Base-by-base conservation (phyloP, 2,797 vertebrate genomes). In the Mus minutoides region DNA sequence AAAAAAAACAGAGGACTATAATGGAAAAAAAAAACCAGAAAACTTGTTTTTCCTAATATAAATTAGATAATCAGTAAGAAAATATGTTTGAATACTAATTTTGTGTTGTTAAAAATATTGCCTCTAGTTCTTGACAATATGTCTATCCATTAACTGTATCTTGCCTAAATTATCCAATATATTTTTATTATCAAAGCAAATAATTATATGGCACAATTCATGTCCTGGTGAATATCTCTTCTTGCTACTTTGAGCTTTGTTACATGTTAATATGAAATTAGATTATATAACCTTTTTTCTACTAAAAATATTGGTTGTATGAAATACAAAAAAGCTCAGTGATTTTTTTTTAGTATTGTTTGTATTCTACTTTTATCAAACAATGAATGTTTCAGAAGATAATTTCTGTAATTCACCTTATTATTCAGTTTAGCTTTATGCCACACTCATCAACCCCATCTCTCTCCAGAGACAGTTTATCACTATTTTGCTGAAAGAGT, bases 401-500 rank as follows among this genome's bases (percentile, higher is more conserved):
- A 1, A 88, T 37, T 92, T 94, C 17, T 52, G 6, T 67, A 85
- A 8, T 46, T 60, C 62, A 17, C 8, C 16, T 90, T 85, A 94
- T 94, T 94, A 54, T 67, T 87, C 26, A 75, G 19, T 17, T 75
- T 88, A 85, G n/a, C 8, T 16, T 91, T 56, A n/a, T 2, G 0
- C 0, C 56, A 21, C 6, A 34, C 4, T 91, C n/a, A 90, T 77
- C 19, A 94, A 14, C 43, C 90, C 14, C 2, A 73, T 82, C 10
- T 26, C 40, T 94, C 94, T 60, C 88, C 13, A 64, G 95, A 77
- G 94, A 91, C 43, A 49, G 40, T 64, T 78, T 87, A 84, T 86
- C n/a, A 79, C 21, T 58, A 7, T 26, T 94, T 84, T 82, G 16
- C 11, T 16, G 3, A 17, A 86, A 94, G 21, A 94, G 84, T 94